phyloP scores from a whole-genome alignment of 2,797 vertebrate genomes.

The Gadopsis marmoratus region DNA sequence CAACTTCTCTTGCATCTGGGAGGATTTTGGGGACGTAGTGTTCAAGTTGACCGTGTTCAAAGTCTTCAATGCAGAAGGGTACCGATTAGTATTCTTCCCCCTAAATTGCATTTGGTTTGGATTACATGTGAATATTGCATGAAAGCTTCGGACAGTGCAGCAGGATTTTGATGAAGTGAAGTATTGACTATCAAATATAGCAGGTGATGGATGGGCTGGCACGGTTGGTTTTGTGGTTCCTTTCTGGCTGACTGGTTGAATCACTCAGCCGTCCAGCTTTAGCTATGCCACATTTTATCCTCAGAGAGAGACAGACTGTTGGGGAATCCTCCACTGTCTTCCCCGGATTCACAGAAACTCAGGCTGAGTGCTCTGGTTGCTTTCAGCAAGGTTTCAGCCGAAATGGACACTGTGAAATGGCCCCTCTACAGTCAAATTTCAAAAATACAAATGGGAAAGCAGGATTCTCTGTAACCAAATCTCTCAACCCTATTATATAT shows the following conservation, averaged over 20 bases:
- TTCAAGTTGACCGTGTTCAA: background rate
- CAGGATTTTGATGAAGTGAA: background rate
- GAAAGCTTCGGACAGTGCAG: background rate
- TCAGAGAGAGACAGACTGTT: conserved; percentile 55
- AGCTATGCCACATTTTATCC: conserved; percentile 63
- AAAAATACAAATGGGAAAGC: conserved; percentile 24
- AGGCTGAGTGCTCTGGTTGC: conserved; percentile 50
- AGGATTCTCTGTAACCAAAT: conserved; percentile 10
- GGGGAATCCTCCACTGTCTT: conserved; percentile 71
- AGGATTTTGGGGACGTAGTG: background rate
- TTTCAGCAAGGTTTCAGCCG: conserved; percentile 57
- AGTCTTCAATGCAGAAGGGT: background rate
- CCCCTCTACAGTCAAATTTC: conserved; percentile 33
- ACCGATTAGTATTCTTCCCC: background rate
- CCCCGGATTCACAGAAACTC: conserved; percentile 48
- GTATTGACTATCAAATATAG: conserved; percentile 7
- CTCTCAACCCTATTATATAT: conserved; percentile 5
- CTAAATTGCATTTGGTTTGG: background rate
- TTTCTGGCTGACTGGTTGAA: conserved; percentile 65
- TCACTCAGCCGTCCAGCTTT: conserved; percentile 66
- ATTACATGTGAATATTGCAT: background rate
- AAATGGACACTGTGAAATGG: conserved; percentile 41
- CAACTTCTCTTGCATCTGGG: background rate
- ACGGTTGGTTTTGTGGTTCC: conserved; percentile 38
- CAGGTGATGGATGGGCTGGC: conserved; percentile 39